Evolutionary conservation across 92 coral and sea anemone species (phyloP).

Genomic region (Phenganax marumi): DNA sequence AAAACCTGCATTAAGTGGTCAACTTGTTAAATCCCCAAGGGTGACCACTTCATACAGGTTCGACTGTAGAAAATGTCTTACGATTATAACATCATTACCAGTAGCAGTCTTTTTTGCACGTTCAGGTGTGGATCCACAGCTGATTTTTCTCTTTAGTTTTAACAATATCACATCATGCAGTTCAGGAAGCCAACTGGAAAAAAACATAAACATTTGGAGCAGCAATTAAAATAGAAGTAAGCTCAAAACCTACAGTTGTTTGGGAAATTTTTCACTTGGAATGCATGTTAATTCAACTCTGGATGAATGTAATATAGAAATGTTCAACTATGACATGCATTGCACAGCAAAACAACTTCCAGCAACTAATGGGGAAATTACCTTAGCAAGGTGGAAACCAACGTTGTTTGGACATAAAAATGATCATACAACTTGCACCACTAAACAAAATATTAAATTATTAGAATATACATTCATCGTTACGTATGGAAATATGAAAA

Average conservation of each 20-base stretch:
- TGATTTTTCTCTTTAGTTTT: conserved; percentile 75
- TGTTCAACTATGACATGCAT: background rate
- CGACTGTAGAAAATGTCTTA: no score
- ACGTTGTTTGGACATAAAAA: conserved; percentile 77
- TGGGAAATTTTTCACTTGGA: background rate
- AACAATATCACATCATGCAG: conserved; percentile 69
- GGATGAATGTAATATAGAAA: no score
- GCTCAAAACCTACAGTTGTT: background rate
- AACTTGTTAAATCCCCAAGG: no score
- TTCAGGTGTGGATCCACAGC: conserved; percentile 71
- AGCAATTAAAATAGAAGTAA: background rate
- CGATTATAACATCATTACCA: conserved; percentile 51
- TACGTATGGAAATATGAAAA: background rate
- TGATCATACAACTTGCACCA: conserved; percentile 97
- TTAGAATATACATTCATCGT: background rate
- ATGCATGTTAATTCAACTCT: no score
- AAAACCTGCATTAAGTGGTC: no score
- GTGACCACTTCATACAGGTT: no score
- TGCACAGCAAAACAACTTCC: no score
- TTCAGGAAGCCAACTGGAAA: conserved; percentile 92
- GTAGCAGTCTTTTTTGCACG: conserved; percentile 70
- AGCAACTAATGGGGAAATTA: conserved; percentile 29
- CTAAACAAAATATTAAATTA: conserved; percentile 45
- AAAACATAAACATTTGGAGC: background rate
- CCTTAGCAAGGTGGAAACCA: conserved; percentile 83